Evolutionary conservation across 2,113 vertebrate genomes (phyloP).

Genomic region (Thalassarche chlororhynchos): DNA sequence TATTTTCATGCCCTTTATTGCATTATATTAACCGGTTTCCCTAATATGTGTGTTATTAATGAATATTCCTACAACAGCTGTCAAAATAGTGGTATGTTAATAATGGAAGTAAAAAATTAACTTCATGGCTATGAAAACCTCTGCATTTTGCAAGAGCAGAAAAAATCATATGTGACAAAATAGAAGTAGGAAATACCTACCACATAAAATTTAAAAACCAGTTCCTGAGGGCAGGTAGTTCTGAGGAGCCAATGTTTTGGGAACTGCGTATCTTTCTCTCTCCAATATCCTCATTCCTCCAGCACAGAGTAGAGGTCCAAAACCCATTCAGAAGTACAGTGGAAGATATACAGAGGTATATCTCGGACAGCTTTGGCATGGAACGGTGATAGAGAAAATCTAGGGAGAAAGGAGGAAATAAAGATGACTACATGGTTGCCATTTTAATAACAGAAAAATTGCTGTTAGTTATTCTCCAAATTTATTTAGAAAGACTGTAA

Average conservation of each 20-base stretch:
- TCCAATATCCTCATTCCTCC: not conserved
- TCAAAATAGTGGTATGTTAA: not conserved
- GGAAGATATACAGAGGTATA: not conserved
- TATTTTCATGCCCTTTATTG: slow-evolving; percentile 51
- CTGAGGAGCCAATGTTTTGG: not conserved
- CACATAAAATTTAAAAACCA: not conserved
- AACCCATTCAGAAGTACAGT: not conserved
- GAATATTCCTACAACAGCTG: not conserved
- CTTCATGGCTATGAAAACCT: not conserved
- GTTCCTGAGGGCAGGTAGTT: not conserved
- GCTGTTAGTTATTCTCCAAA: not conserved
- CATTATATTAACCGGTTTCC: not conserved
- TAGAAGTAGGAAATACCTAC: not conserved
- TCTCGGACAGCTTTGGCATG: not conserved
- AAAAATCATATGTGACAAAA: not conserved
- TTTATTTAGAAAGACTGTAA: not conserved
- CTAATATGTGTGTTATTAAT: slow-evolving; percentile 11
- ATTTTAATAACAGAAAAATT: not conserved
- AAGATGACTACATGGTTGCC: not conserved
- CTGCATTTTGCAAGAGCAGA: not conserved
- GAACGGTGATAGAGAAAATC: not conserved
- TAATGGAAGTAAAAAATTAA: not conserved
- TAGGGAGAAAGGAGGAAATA: not conserved
- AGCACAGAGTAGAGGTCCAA: not conserved
- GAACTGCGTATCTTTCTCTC: not conserved